These are phyloP conservation scores for Hipposideros larvatus DNA, from an alignment of 2,797 vertebrate species.

Conservation along the genomic window DNA sequence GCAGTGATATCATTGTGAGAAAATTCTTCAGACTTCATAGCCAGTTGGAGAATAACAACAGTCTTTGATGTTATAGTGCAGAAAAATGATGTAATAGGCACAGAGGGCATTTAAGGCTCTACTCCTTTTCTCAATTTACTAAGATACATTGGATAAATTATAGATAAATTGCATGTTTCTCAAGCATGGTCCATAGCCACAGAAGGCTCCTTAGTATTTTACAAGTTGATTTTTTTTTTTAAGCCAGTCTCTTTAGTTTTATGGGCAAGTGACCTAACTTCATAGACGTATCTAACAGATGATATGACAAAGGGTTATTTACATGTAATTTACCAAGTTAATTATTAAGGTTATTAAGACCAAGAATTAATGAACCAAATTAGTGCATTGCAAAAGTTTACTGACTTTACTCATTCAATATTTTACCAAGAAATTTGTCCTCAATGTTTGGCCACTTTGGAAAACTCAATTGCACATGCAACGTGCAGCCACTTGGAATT, in stretches of 20 bases:
- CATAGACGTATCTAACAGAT: background rate
- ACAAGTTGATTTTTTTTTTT: background rate
- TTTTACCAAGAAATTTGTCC: background rate
- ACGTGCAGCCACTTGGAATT: background rate
- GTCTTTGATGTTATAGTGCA: background rate
- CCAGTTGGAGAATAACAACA: background rate
- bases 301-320: background rate
- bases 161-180: background rate
- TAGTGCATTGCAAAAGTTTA: background rate
- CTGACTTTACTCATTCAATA: background rate
- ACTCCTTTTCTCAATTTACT: background rate
- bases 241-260: constrained; percentile 9
- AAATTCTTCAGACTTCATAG: background rate
- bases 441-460: background rate
- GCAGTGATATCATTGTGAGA: background rate
- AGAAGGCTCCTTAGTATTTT: background rate
- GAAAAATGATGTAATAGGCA: background rate
- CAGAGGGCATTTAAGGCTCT: background rate
- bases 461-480: background rate
- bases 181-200: background rate
- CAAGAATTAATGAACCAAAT: background rate
- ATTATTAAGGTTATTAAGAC: background rate
- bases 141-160: background rate
- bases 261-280: background rate
- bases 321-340: background rate